Conservation (phyloP, 2,797 vertebrate genomes). For the Gambusia yucatana region DNA sequence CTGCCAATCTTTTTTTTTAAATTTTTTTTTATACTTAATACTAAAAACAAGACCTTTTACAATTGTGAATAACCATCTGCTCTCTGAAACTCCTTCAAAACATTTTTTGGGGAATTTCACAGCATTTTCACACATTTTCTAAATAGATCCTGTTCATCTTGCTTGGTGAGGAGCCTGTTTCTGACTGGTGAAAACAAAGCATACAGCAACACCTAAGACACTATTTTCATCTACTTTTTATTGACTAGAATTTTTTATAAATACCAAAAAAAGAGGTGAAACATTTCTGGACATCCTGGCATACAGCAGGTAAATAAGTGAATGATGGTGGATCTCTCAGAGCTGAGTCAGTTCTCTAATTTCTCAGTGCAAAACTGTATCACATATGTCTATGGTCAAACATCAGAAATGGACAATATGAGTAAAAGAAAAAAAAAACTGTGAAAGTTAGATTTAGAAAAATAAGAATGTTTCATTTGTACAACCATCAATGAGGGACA, state of each 20-base stretch:
- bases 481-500: conserved; percentile 9
- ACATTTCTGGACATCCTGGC: background rate
- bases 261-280: background rate
- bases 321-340: background rate
- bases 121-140: background rate
- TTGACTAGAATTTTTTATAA: background rate
- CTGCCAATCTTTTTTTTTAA: background rate
- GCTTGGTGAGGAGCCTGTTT: background rate
- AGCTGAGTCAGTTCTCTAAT: background rate
- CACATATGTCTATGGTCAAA: background rate
- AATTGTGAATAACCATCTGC: background rate
- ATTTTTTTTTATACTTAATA: too few relatives aligned
- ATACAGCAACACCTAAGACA: background rate
- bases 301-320: background rate
- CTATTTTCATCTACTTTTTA: background rate
- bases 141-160: background rate
- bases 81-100: background rate
- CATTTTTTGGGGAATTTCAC: background rate
- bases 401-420: background rate
- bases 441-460: background rate
- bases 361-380: background rate
- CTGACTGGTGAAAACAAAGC: background rate
- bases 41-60: background rate
- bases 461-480: background rate
- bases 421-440: background rate